Percentiles rank a stretch among this genome's conserved stretches.
These are phyloP conservation scores for Rapana venosa DNA, from an alignment of 2,888 invertebrate genomes.

Conservation along the genomic window DNA sequence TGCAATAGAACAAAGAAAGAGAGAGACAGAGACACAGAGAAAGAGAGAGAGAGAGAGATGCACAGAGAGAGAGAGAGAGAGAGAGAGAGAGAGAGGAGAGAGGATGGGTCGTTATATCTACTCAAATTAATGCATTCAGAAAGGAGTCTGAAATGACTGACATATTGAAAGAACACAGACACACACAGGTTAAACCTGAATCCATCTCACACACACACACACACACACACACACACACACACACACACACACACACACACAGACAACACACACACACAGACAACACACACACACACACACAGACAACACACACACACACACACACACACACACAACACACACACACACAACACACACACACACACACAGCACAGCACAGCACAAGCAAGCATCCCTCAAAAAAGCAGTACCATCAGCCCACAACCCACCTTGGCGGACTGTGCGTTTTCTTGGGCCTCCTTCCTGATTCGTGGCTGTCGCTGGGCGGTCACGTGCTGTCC, in stretches of 20 bases:
- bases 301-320: too few species aligned
- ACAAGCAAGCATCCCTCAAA: neutral
- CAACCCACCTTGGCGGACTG: constrained; percentile 59
- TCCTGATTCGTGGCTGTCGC: constrained; percentile 63
- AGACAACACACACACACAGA: too few species aligned
- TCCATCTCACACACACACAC: neutral
- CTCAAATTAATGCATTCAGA: too few species aligned
- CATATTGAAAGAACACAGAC: too few species aligned
- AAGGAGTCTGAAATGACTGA: too few species aligned
- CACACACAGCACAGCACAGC: too few species aligned
- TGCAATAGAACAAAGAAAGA: too few species aligned
- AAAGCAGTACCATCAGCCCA: neutral
- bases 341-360: too few species aligned
- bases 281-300: too few species aligned
- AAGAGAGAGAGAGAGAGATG: neutral
- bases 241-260: neutral
- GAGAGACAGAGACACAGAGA: neutral
- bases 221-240: constrained; percentile 18
- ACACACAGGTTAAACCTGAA: too few species aligned
- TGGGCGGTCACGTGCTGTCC: constrained; percentile 56
- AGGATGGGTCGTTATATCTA: too few species aligned
- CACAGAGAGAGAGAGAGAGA: neutral
- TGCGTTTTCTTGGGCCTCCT: constrained; percentile 63
- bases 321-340: too few species aligned
- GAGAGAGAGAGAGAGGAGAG: neutral